Conservation (phyloP, 2,888 invertebrate species). For the Corythucha ciliata region DNA sequence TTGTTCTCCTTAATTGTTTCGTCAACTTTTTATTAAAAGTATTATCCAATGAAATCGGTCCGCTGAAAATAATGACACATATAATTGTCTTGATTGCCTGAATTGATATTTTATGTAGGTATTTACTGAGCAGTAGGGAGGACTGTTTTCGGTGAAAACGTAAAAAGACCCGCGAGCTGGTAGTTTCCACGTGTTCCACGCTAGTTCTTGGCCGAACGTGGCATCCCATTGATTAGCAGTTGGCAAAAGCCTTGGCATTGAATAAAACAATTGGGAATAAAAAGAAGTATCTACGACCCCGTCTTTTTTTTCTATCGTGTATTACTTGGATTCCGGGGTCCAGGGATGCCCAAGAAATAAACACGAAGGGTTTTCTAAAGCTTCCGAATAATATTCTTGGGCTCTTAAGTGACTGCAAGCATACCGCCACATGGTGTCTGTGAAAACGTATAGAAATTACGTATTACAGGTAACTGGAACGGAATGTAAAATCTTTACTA, state of each 20-base stretch:
- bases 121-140: slow-evolving; percentile 5
- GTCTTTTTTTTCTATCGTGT: background rate
- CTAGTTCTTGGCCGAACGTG: slow-evolving; percentile 10
- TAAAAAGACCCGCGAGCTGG: slow-evolving; percentile 16
- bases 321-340: slow-evolving; percentile 1
- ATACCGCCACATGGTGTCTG: slow-evolving; percentile 5
- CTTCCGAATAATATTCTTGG: slow-evolving; percentile 17
- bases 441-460: background rate
- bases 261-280: background rate
- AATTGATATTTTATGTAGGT: too few relatives aligned
- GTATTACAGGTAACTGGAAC: background rate
- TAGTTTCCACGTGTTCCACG: slow-evolving; percentile 1
- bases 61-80: too few relatives aligned
- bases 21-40: too few relatives aligned
- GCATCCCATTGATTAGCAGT: background rate
- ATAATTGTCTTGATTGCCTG: too few relatives aligned
- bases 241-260: background rate
- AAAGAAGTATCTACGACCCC: background rate
- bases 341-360: slow-evolving; percentile 11
- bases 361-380: slow-evolving; percentile 7
- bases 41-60: too few relatives aligned
- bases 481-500: background rate
- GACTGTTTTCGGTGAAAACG: slow-evolving; percentile 12
- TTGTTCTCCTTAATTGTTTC: too few relatives aligned
- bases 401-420: slow-evolving; percentile 18